phyloP scores from a whole-genome alignment of 2,888 invertebrate species.

The Apodemia mormo region DNA sequence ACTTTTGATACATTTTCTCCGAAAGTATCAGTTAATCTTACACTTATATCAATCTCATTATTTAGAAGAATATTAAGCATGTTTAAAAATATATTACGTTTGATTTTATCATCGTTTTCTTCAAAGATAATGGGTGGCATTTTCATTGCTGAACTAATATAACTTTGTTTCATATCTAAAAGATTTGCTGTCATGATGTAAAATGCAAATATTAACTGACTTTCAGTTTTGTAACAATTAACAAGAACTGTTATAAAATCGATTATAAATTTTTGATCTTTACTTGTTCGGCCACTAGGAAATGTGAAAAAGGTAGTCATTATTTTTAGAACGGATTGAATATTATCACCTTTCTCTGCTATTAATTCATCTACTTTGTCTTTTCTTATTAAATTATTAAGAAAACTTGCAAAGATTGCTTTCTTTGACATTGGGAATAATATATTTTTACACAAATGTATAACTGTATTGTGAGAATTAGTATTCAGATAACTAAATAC shows the following conservation, averaged over 20 bases:
- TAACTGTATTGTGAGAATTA: constrained; percentile 47
- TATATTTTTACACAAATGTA: constrained; percentile 57
- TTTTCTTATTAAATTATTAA: constrained; percentile 64
- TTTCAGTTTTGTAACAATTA: constrained; percentile 59
- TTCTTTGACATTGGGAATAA: constrained; percentile 65
- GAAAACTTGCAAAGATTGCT: constrained; percentile 58
- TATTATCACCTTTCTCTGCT: constrained; percentile 68
- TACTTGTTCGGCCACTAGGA: constrained; percentile 52
- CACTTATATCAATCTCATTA: constrained; percentile 67
- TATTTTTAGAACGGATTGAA: constrained; percentile 69
- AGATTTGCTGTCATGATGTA: constrained; percentile 62
- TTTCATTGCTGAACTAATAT: constrained; percentile 58
- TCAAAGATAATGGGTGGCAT: constrained; percentile 54
- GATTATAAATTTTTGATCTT: constrained; percentile 53
- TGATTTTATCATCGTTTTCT: constrained; percentile 58
- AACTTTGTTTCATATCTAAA: constrained; percentile 62
- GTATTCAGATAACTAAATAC: constrained; percentile 60
- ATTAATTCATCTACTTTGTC: constrained; percentile 63
- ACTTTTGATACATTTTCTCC: constrained; percentile 63
- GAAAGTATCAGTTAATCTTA: constrained; percentile 62
- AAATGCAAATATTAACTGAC: constrained; percentile 67
- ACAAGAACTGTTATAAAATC: constrained; percentile 67
- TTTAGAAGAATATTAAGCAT: constrained; percentile 58
- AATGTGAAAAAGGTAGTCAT: constrained; percentile 66
- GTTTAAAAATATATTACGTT: constrained; percentile 60